Evolutionary conservation across 2,113 vertebrate genomes (phyloP).

Genomic region (Centropristis striata): DNA sequence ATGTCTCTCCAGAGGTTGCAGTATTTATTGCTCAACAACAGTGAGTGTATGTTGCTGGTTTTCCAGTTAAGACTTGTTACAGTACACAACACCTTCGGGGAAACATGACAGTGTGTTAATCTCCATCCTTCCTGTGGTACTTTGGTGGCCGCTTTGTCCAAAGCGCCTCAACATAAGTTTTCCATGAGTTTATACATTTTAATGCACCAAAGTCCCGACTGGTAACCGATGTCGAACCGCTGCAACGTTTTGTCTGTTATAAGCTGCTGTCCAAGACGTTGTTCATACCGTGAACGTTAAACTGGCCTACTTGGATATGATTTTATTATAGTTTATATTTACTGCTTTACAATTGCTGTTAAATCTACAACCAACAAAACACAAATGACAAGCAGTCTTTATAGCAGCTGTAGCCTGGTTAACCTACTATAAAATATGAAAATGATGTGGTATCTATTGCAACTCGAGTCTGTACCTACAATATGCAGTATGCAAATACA

Average conservation of each 20-base stretch:
- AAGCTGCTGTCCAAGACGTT: neutral
- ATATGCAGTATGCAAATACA: neutral
- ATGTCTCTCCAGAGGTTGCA: constrained; percentile 1
- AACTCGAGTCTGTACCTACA: neutral
- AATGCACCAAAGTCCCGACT: neutral
- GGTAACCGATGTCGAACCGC: neutral
- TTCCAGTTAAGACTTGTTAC: neutral
- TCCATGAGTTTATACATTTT: neutral
- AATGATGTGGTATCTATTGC: neutral
- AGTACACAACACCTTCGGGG: neutral
- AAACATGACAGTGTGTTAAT: neutral
- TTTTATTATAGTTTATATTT: neutral
- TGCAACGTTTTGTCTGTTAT: neutral
- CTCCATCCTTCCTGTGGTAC: constrained; percentile 8
- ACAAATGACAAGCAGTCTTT: neutral
- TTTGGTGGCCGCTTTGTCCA: constrained; percentile 20
- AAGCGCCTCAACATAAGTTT: neutral
- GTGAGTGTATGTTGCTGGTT: neutral
- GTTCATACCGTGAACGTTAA: neutral
- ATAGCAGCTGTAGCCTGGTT: neutral
- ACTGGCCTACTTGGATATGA: neutral
- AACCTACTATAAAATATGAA: neutral
- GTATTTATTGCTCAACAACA: too few relatives aligned
- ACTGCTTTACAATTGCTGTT: neutral
- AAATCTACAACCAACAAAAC: neutral